Evolutionary conservation across 2,888 invertebrate genomes (phyloP).

Genomic region (Eristalis pertinax): DNA sequence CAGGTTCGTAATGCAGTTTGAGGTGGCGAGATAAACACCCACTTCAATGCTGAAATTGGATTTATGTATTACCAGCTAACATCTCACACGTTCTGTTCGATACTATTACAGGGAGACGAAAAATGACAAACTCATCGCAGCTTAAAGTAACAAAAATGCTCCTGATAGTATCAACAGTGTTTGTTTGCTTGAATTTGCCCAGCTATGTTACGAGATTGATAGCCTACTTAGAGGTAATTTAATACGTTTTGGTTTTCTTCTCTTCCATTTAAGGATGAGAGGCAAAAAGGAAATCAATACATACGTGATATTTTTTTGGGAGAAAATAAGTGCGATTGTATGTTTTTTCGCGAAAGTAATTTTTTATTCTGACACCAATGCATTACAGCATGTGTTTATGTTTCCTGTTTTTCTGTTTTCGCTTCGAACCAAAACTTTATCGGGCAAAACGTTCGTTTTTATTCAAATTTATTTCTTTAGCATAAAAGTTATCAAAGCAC

Average conservation of each 20-base stretch:
- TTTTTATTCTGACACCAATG: not conserved
- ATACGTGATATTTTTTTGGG: not conserved
- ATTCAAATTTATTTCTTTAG: too few species aligned
- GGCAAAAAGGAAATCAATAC: not conserved
- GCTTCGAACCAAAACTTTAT: too few species aligned
- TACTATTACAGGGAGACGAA: slow-evolving; percentile 77
- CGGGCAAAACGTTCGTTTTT: too few species aligned
- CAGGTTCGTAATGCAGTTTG: slow-evolving; percentile 74
- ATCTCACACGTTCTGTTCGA: slow-evolving; percentile 1
- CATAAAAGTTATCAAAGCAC: too few species aligned
- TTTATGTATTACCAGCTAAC: slow-evolving; percentile 1
- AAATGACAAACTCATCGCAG: slow-evolving; percentile 83
- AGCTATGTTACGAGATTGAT: slow-evolving; percentile 87
- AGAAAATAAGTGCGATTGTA: not conserved
- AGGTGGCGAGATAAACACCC: not conserved
- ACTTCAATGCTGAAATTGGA: slow-evolving; percentile 6
- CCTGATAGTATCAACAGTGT: slow-evolving; percentile 90
- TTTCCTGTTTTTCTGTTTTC: too few species aligned
- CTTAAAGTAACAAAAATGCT: slow-evolving; percentile 91
- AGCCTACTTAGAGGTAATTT: slow-evolving; percentile 83
- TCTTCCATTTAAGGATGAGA: not conserved
- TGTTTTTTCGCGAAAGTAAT: not conserved
- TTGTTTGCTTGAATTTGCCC: slow-evolving; percentile 89
- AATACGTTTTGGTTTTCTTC: not conserved
- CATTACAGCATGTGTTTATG: too few species aligned